These are phyloP conservation scores for Cyphomyrus plagiostoma DNA, from an alignment of 2,113 vertebrate genomes.

Conservation along the genomic window DNA sequence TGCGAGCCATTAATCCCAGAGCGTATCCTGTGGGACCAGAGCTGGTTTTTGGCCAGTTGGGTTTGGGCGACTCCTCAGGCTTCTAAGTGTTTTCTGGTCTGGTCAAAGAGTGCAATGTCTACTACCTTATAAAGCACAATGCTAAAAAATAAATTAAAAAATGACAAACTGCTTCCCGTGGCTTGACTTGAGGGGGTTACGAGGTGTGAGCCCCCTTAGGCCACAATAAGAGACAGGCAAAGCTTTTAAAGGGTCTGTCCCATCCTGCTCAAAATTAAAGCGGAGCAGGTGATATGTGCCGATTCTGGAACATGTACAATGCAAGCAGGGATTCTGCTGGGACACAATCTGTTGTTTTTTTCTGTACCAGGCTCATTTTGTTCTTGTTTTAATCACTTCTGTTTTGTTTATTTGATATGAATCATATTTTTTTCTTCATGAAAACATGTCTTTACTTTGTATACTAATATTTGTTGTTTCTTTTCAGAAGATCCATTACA, in stretches of 20 bases:
- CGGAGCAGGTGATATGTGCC: background rate
- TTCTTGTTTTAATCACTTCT: background rate
- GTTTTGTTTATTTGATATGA: background rate
- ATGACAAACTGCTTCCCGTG: background rate
- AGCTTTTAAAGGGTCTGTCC: background rate
- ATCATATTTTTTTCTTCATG: background rate
- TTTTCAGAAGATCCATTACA: background rate
- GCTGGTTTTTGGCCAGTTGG: background rate
- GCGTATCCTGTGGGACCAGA: background rate
- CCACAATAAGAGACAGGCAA: background rate
- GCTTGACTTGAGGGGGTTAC: background rate
- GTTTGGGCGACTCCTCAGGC: background rate
- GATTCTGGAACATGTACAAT: background rate
- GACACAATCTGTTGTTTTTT: background rate
- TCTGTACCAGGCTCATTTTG: background rate
- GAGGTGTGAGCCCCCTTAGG: background rate
- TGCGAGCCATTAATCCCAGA: background rate
- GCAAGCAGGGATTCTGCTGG: background rate
- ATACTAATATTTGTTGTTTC: background rate
- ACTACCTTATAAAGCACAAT: background rate
- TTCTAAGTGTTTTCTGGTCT: conserved; percentile 6
- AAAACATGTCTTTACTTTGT: background rate
- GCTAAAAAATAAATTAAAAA: background rate
- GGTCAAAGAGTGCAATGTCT: background rate
- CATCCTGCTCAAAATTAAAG: background rate